A percentile compares a stretch with the other conserved stretches of the same genome.
Evolutionary conservation across 2,797 vertebrate genomes (phyloP).

Genomic region (Coluber constrictor): DNA sequence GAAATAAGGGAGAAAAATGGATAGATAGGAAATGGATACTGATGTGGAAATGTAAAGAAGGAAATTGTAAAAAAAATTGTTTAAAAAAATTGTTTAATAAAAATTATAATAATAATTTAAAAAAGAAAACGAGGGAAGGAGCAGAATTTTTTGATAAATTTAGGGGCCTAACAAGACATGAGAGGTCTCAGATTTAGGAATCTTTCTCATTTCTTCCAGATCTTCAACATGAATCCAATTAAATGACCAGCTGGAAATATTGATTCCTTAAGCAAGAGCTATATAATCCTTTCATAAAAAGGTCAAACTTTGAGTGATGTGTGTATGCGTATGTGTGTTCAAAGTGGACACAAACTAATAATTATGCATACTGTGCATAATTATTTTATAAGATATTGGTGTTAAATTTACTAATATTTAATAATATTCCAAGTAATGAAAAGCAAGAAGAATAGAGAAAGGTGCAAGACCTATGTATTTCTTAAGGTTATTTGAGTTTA

Average conservation of each 20-base stretch:
- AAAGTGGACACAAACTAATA: conserved; percentile 21
- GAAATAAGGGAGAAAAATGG: too few relatives aligned
- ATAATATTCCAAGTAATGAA: neutral
- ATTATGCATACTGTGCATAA: conserved; percentile 34
- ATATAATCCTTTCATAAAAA: conserved; percentile 27
- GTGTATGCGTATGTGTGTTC: neutral
- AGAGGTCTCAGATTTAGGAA: conserved; percentile 4
- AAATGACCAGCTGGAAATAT: conserved; percentile 27
- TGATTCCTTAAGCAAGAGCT: conserved; percentile 30
- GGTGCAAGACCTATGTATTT: neutral
- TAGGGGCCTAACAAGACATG: neutral
- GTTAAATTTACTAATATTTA: conserved; percentile 30
- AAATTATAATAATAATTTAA: too few relatives aligned
- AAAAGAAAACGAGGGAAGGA: neutral
- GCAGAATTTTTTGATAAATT: neutral
- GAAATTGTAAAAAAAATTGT: too few relatives aligned
- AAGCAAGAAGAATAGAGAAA: neutral
- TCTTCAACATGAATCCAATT: neutral
- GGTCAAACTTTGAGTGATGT: neutral
- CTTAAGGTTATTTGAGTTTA: neutral
- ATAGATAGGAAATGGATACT: too few relatives aligned
- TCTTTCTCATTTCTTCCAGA: neutral
- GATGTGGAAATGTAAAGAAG: too few relatives aligned
- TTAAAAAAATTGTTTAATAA: too few relatives aligned
- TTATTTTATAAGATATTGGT: neutral